Conservation (phyloP, 2,797 vertebrate genomes). For the Chloroceryle amazona region DNA sequence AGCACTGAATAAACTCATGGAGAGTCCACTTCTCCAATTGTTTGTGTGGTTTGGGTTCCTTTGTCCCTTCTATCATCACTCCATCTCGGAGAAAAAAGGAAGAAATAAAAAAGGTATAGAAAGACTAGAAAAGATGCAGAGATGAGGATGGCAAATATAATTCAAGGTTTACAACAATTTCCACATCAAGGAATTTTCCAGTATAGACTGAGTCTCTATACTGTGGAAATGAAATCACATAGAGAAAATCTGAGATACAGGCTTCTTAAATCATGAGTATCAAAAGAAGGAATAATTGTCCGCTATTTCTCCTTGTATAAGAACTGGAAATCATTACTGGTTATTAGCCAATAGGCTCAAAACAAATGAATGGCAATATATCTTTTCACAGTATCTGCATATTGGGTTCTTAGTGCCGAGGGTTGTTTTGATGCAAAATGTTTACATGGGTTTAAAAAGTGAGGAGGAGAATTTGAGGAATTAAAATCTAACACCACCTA, state of each 20-base stretch:
- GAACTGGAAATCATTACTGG: background rate
- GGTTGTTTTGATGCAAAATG: background rate
- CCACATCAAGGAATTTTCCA: background rate
- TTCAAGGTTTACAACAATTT: background rate
- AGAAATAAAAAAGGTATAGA: background rate
- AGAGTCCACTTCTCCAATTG: background rate
- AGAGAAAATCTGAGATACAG: background rate
- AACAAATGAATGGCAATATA: background rate
- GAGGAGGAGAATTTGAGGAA: background rate
- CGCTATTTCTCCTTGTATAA: rapidly evolving
- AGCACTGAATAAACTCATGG: background rate
- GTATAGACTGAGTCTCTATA: background rate
- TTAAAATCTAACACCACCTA: background rate
- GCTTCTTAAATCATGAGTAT: background rate
- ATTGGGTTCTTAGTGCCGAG: background rate
- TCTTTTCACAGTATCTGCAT: background rate
- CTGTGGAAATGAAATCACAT: background rate
- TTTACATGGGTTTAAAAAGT: background rate
- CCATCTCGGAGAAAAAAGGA: background rate
- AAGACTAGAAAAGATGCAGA: background rate
- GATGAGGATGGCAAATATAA: background rate
- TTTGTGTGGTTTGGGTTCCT: background rate
- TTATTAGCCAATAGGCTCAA: background rate
- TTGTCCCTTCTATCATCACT: background rate
- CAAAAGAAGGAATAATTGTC: background rate